Evolutionary conservation across 2,797 vertebrate species (phyloP), one percentile per base, ranked within the genome.

Genomic region (Hybognathus amarus): DNA sequence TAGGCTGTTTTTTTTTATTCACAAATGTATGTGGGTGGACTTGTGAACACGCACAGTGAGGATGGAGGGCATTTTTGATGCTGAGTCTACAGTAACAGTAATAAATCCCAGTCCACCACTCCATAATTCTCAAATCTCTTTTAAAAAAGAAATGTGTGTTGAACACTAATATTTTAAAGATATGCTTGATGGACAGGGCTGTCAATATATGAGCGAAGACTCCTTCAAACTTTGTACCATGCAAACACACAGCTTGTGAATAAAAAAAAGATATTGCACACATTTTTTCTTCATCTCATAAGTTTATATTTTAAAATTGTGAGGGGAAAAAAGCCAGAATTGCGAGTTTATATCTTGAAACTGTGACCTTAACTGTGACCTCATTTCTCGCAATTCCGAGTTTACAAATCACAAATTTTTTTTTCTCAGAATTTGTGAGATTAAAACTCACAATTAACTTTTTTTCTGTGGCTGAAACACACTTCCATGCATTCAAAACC

Each of bases 1-100:
- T 42, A 33, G 20, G 10, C 61, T 66, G 42, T 24, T 78, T 50
- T 66, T 66, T 45, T 78, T 50, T 12, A 78, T 66, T 50, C 42
- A 33, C 59, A 66, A 78, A 78, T 78, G 59, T 33, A 64, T 66
- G 76, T 66, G 76, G 61, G 61, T n/a, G 61, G 76, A 47, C 59
- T 47, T 64, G 42, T 33, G 61, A 50, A 66, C 3, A 66, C 9
- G 8, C 38, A 61, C 74, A 77, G n/a, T 24, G 56, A 66, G 27
- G 12, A 66, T 50, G 61, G 20, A 50, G 76, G 42, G 59, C 20
- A n/a, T 66, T 64, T 66, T 7, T 36, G 76, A 64, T 78, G 61
- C 42, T 20, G 42, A 66, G 42, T 33, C n/a, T 42, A 24, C 30
- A 77, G 59, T 64, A 78, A 66, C 61, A 78, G 40, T 22, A n/a